Evolutionary conservation across 2,888 invertebrate genomes (phyloP), one percentile per base, ranked within the genome.

Genomic region (Oxytorus armatus): DNA sequence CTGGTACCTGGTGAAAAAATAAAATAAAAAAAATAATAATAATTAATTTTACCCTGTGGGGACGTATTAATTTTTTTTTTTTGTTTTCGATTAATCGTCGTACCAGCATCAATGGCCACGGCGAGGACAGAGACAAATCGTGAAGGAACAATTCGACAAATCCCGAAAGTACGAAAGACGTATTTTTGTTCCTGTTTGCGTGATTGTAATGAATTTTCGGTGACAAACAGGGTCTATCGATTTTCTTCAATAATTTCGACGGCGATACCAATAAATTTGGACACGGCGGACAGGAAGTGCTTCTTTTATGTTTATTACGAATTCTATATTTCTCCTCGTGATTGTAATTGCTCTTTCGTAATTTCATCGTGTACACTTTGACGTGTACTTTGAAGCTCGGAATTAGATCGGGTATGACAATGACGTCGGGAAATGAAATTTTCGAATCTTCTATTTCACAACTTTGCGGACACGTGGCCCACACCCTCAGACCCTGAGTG

Each of bases 321-420:
- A 90, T 85, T 57, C 88, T 89, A 77, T 88, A 91, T 79, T 91
- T 92, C 2, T 89, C 86, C 68, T 90, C 91, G 72, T 91, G 90
- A 66, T 89, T 89, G 59, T 85, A 88, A 10, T 79, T 81, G 5
- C 80, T 68, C 79, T 92, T 92, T 39, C 92, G 90, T 18, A 93
- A 85, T 7, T 92, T 91, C 61, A 94, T 84, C 79, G 92, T 92
- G 76, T 93, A 94, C 16, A 94, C 88, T 73, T 93, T 91, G 3
- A 93, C 89, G 11, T 88, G 90, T 11, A 94, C 88, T 63, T 92
- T 90, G 51, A 93, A 92, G 59, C 92, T 86, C 0, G 92, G 86
- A 0, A 85, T 83, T 0, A 92, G 76, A 25, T 91, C 87, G 10
- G 86, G 88, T 39, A 93, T 92, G 0, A 78, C 78, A 36, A 91